Base-by-base conservation (phyloP, 2,113 vertebrate genomes). In the Furnarius figulus region DNA sequence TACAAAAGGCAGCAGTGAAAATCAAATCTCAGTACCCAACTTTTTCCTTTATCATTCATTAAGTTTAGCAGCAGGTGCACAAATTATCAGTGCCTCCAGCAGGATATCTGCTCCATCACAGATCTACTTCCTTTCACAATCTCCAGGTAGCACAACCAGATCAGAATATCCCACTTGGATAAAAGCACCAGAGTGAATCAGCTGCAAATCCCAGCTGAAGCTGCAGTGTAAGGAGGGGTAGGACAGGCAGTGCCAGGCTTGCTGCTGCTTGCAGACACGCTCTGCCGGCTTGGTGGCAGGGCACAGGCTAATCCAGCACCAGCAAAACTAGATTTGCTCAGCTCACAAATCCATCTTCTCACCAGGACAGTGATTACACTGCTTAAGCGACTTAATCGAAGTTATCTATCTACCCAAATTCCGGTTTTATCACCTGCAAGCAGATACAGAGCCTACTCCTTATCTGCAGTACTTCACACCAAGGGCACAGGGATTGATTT, bases 401-500 rank as follows among this genome's bases (percentile, higher is more conserved):
- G 88, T 93, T 88, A 89, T 87, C 88, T 86, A 46, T 85, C 88
- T 78, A 86, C 76, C 56, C 79, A 74, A 92, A 96, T 87, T 86
- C 92, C 0, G 0, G 66, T 81, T 94, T 96, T 94, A 95, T 96
- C 88, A 1, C 49, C 83, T 5, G 6, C 88, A 76, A 90, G 88
- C 66, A 90, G 88, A 90, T 94, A 95, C 39, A 85, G 46, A 87
- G 65, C 90, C 86, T 88, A 18, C 40, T 87, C 44, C 76, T 96
- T 93, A 94, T 94, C 92, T 93, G 65, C 53, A 75, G 85, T 39
- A 33, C 92, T 93, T 93, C 80, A 80, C 10, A 18, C 20, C 90
- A 95, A 96, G 96, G 95, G 76, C 95, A 92, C 25, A 74, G 88
- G 66, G 77, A 96, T 79, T 90, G 90, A 85, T 85, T 93, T 87